Evolutionary conservation across 1,140 invertebrate genomes (phyloP).

Genomic region (Megathymus violae): DNA sequence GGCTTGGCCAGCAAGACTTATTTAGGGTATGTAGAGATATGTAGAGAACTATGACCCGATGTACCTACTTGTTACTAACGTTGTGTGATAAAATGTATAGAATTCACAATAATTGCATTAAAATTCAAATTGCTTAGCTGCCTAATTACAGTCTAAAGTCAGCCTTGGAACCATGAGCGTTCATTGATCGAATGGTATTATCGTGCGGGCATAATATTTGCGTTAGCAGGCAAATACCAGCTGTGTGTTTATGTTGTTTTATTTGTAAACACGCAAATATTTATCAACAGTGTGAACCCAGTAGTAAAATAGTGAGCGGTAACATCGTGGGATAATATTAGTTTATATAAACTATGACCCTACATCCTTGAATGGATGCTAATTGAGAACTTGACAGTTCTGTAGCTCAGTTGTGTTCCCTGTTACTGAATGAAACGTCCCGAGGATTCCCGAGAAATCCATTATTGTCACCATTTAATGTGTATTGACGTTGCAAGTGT

Average conservation of each 20-base stretch:
- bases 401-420: too few species aligned
- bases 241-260: conserved; percentile 11
- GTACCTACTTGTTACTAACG: too few species aligned
- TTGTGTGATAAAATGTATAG: conserved; percentile 1
- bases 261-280: conserved; percentile 15
- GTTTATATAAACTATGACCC: neutral
- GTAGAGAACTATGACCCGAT: too few species aligned
- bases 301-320: neutral
- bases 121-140: conserved; percentile 15
- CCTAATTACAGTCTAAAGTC: conserved; percentile 22
- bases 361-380: too few species aligned
- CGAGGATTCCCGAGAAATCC: too few species aligned
- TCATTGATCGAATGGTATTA: conserved; percentile 21
- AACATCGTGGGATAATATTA: neutral
- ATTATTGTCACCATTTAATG: too few species aligned
- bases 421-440: too few species aligned
- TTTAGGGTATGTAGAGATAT: too few species aligned
- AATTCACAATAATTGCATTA: conserved; percentile 16
- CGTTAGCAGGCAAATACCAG: conserved; percentile 20
- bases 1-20: too few species aligned
- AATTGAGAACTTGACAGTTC: too few species aligned
- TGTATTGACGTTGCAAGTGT: too few species aligned
- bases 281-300: neutral
- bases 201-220: conserved; percentile 14
- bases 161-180: conserved; percentile 12